Evolutionary conservation across 2,797 vertebrate genomes (phyloP).

Genomic region (Lithobates sylvaticus): DNA sequence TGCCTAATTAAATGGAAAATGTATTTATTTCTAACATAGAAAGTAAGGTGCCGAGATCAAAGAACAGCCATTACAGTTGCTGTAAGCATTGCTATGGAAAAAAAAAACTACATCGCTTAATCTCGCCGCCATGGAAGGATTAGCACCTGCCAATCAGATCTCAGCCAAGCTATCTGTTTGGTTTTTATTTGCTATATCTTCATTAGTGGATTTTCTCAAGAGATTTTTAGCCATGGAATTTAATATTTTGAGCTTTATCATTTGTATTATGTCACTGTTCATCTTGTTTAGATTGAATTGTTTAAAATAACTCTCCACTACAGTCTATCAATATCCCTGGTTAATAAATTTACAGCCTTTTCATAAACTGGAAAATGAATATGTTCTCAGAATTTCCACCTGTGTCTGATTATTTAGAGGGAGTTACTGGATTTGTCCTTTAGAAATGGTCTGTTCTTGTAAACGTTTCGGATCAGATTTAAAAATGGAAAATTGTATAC

Average conservation of each 20-base stretch:
- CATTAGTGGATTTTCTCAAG: not conserved
- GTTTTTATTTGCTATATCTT: conserved; percentile 5
- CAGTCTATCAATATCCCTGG: too few relatives aligned
- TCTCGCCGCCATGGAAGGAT: not conserved
- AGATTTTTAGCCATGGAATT: not conserved
- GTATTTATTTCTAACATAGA: not conserved
- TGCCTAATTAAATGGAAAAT: conserved; percentile 31
- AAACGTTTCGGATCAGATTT: too few relatives aligned
- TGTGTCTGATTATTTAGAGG: too few relatives aligned
- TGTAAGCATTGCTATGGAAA: not conserved
- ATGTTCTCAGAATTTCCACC: too few relatives aligned
- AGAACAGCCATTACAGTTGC: not conserved
- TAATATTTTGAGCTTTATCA: conserved; percentile 31
- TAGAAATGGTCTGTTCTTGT: too few relatives aligned
- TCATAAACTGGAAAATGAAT: too few relatives aligned
- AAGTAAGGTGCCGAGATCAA: not conserved
- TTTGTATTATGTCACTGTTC: conserved; percentile 36
- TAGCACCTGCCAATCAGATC: not conserved
- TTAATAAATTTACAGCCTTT: too few relatives aligned
- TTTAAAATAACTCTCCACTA: not conserved
- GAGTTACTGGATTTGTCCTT: too few relatives aligned
- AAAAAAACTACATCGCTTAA: not conserved
- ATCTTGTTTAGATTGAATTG: conserved; percentile 21
- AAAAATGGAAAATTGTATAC: too few relatives aligned
- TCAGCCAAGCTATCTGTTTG: not conserved